These are phyloP conservation scores for Chymomyza amoena DNA, from an alignment of 2,888 invertebrate species.

Conservation along the genomic window DNA sequence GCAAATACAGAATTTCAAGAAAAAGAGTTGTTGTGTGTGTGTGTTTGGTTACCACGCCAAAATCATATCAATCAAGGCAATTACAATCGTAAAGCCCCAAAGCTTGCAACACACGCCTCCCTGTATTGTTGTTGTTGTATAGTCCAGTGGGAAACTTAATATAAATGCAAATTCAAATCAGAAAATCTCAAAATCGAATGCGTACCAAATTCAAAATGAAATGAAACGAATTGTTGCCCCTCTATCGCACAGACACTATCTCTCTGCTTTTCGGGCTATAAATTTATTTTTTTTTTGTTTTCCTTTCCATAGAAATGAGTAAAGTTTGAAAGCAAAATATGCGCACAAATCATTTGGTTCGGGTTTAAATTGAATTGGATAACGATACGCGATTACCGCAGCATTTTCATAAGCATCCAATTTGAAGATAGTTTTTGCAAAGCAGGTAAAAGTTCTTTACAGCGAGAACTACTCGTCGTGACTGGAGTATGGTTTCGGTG, in stretches of 20 bases:
- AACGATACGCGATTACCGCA: background rate
- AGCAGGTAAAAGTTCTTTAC: background rate
- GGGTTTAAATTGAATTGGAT: slow-evolving; percentile 1
- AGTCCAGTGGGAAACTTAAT: slow-evolving; percentile 46
- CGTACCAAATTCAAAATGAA: slow-evolving; percentile 70
- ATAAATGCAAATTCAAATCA: slow-evolving; percentile 64
- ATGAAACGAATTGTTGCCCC: slow-evolving; percentile 57
- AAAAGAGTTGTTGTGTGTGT: background rate
- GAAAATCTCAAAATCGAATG: slow-evolving; percentile 47
- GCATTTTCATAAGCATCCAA: background rate
- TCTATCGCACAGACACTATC: background rate
- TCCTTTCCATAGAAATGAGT: slow-evolving; percentile 59
- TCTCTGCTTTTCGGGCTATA: background rate
- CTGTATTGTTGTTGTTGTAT: background rate
- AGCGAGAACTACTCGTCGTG: no score
- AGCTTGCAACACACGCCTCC: background rate
- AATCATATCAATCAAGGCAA: slow-evolving; percentile 60
- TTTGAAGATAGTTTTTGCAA: slow-evolving; percentile 4
- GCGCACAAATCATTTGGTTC: slow-evolving; percentile 62
- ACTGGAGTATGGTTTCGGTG: no score
- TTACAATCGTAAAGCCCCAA: slow-evolving; percentile 27
- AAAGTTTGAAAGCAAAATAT: slow-evolving; percentile 60
- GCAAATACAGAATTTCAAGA: background rate
- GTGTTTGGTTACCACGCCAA: background rate
- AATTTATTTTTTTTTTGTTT: background rate